Base-by-base conservation (phyloP, 2,113 vertebrate genomes). In the Xiphorhynchus elegans region DNA sequence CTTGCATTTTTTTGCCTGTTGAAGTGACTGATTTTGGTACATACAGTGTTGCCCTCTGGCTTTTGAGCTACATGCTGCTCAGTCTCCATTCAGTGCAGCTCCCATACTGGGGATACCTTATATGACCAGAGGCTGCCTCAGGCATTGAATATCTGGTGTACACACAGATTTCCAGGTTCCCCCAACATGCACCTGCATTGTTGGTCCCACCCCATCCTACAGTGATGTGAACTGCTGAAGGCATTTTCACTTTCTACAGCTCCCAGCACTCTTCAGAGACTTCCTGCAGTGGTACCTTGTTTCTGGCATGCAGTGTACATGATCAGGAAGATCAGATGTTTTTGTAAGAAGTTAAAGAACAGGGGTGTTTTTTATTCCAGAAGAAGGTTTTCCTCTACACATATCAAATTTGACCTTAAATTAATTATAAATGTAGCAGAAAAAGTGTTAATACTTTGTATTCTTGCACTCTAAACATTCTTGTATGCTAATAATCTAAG, bases 331-430 rank as follows among this genome's bases (percentile, higher is more conserved):
- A 35, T 2, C 0, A 0, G 17, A 44, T 75, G 25, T 4, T 76
- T 76, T 62, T 77, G n/a, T 67, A 84, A 40, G 28, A 73, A 84
- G 10, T 78, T 44, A 17, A 47, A 60, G 68, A 75, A 14, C 16
- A 39, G 7, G 2, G 0, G 0, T 6, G 35, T 68, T 62, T 47
- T 60, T 72, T 0, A 31, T 74, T 87, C 49, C 12, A 53, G 42
- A 53, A 39, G 10, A 20, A 82, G 3, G 4, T 40, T 87, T 49
- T 17, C 16, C 7, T 4, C 17, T 60, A 28, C 2, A 11, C 12
- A 15, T 40, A 15, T n/a, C 15, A 72, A 47, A 75, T 59, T 78
- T 88, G 26, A 68, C n/a, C 15, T 35, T 72, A 49, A 89, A 37
- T 70, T 12, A 66, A n/a, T 44, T 20, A 29, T 24, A 74, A 81